A percentile compares a stretch with the other conserved stretches of the same genome.
phyloP scores from a whole-genome alignment of 2,113 vertebrate genomes.

The Gadus chalcogrammus region DNA sequence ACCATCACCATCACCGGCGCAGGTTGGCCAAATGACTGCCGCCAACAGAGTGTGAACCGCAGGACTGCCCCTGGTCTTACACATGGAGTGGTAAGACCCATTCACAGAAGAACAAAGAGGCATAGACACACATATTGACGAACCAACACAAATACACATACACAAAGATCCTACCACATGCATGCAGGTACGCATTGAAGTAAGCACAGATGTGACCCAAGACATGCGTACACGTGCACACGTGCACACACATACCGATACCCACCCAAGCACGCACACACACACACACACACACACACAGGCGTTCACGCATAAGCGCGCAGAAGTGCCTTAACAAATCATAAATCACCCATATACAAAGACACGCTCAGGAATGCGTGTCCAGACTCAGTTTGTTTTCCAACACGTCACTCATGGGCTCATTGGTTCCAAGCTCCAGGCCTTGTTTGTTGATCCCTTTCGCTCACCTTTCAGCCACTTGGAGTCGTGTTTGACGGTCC shows the following conservation, averaged over 20 bases:
- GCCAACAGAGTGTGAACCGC: constrained; percentile 6
- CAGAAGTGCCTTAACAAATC: neutral
- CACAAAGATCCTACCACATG: neutral
- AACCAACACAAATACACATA: neutral
- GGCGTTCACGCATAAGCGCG: constrained; percentile 20
- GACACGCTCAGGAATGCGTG: neutral
- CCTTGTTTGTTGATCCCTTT: constrained; percentile 23
- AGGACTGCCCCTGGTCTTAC: no score
- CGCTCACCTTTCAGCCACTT: constrained; percentile 98
- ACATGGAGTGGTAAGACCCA: neutral
- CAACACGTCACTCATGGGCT: constrained; percentile 26
- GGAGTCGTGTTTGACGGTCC: constrained; percentile 98
- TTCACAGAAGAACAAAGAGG: neutral
- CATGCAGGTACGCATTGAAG: neutral
- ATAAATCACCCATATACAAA: constrained; percentile 1
- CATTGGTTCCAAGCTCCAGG: constrained; percentile 8
- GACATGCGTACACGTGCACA: constrained; percentile 6
- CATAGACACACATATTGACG: neutral
- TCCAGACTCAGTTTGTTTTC: constrained; percentile 30
- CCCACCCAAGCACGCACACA: neutral
- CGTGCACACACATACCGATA: neutral
- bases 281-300: constrained; percentile 24
- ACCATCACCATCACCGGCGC: constrained; percentile 27
- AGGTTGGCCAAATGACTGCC: constrained; percentile 13
- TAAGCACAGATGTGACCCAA: neutral